phyloP scores from a whole-genome alignment of 1,140 invertebrate genomes.

The Tetraneura akinire region DNA sequence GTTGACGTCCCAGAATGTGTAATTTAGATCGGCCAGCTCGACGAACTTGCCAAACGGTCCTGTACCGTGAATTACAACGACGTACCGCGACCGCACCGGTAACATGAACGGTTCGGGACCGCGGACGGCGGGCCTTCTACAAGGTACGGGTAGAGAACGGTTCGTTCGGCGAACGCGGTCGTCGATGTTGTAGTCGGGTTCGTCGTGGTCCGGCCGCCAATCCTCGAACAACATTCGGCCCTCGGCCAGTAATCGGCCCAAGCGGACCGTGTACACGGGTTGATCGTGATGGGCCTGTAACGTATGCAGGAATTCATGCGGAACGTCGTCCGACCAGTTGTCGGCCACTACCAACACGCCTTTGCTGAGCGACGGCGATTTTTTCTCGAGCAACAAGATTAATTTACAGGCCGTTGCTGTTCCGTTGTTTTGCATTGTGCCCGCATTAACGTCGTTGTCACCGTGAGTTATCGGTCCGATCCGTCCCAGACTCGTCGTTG shows the following conservation, averaged over 20 bases:
- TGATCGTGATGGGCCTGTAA: background rate
- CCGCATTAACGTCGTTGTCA: too few species aligned
- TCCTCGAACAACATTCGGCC: background rate
- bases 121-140: background rate
- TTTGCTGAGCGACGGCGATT: background rate
- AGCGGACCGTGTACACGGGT: background rate
- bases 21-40: background rate
- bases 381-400: background rate
- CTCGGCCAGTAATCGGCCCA: background rate
- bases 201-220: background rate
- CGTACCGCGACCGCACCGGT: background rate
- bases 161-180: background rate
- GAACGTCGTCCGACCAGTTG: background rate
- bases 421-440: background rate
- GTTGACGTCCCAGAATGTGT: slow-evolving; percentile 16
- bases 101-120: background rate
- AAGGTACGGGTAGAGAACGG: background rate
- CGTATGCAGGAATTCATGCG: background rate
- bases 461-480: background rate
- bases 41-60: background rate
- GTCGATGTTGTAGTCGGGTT: background rate
- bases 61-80: background rate
- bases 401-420: background rate
- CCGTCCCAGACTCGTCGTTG: background rate
- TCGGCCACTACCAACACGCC: background rate